These are phyloP conservation scores for Sinosuthora webbiana DNA, from an alignment of 2,113 vertebrate species.

Conservation along the genomic window DNA sequence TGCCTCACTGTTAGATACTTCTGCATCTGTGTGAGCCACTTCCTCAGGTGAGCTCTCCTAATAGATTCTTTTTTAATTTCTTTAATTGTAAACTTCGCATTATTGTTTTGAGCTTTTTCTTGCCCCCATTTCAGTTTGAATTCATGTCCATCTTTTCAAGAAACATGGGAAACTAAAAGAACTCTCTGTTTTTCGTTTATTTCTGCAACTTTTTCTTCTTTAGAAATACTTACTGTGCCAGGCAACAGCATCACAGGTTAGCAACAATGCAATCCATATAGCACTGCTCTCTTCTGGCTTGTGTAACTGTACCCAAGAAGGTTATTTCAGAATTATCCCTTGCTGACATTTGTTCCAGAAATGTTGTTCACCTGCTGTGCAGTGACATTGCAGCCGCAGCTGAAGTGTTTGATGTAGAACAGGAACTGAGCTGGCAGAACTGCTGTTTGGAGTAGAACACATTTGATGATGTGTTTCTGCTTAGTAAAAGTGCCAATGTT, in stretches of 20 bases:
- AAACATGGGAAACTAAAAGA: neutral
- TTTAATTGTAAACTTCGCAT: neutral
- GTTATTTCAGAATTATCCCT: conserved; percentile 52
- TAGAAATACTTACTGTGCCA: neutral
- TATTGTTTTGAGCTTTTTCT: neutral
- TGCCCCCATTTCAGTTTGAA: neutral
- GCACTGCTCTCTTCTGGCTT: neutral
- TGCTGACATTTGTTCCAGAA: conserved; percentile 58
- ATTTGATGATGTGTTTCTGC: neutral
- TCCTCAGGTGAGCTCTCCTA: neutral
- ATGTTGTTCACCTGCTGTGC: conserved; percentile 37
- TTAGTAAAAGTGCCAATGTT: neutral
- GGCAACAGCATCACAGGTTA: neutral
- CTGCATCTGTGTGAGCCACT: neutral
- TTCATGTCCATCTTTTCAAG: neutral
- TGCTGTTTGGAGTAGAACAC: neutral
- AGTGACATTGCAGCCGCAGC: conserved; percentile 22
- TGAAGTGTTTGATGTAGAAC: neutral
- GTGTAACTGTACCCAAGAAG: neutral
- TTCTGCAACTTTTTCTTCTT: neutral
- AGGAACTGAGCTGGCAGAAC: neutral
- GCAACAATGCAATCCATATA: neutral
- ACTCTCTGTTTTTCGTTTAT: neutral
- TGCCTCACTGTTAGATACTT: neutral
- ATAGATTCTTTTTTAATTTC: neutral